Conservation (phyloP, 2,113 vertebrate genomes). For the Suncus etruscus region DNA sequence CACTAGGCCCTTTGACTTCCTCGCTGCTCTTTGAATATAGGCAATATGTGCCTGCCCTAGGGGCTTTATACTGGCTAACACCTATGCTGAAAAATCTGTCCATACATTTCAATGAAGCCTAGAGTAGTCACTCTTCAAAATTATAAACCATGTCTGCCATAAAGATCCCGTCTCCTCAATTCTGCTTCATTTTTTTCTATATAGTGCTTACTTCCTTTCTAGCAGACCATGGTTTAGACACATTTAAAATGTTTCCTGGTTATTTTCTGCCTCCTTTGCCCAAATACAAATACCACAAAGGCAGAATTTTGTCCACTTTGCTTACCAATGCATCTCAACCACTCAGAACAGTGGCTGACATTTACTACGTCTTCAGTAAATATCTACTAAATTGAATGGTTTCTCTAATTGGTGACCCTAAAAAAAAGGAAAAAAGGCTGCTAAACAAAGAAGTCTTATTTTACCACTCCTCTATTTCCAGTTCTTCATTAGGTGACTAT, state of each 20-base stretch:
- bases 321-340: background rate
- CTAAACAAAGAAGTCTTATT: slow-evolving; percentile 24
- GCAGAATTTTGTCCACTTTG: background rate
- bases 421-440: slow-evolving; percentile 9
- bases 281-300: background rate
- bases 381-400: background rate
- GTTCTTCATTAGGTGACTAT: background rate
- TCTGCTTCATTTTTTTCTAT: background rate
- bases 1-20: background rate
- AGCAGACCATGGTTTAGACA: background rate
- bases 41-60: background rate
- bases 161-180: background rate
- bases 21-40: background rate
- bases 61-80: background rate
- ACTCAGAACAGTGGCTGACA: background rate
- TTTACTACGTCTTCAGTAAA: background rate
- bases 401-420: background rate
- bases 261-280: background rate
- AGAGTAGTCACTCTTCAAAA: background rate
- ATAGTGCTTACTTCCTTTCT: background rate
- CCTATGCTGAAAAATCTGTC: background rate
- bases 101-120: background rate
- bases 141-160: background rate
- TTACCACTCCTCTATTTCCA: background rate
- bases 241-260: background rate